Base-by-base conservation (phyloP, 2,113 vertebrate species). In the Rhineura floridana region DNA sequence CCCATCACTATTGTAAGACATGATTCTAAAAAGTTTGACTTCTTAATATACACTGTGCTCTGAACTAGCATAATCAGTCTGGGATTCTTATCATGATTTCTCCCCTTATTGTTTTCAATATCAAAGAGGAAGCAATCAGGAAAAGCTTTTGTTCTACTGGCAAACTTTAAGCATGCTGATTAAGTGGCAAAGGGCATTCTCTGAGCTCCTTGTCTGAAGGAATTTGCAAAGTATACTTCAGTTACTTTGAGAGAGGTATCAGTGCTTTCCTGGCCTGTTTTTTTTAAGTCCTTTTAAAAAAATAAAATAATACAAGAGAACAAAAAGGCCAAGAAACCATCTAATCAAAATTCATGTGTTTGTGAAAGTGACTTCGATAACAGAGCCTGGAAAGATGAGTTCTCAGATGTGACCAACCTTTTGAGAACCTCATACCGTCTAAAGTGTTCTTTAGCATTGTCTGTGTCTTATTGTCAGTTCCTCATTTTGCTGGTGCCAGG, bases 281-380 rank as follows among this genome's bases (percentile, higher is more conserved):
- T 10, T 39, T 70, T n/a, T 87, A 78, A 42, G 0, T 42, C 19
- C 87, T 93, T 76, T 84, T 46, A 62, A 59, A 17, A 33, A 81
- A 59, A 39, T 4, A 1, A 69, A 65, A 83, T 6, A 48, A 63
- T 36, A 11, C 33, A 44, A n/a, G n/a, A 28, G 44, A 46, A 30
- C 33, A 7, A 72, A 84, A 89, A 91, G 36, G 10, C 13, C 23
- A 44, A 88, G 82, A 70, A 17, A 69, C n/a, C 83, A 89, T 85
- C 44, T 70, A 90, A 90, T 91, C n/a, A 79, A 78, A 89, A 48
- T 21, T 89, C 62, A n/a, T 67, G 6, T 83, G 52, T 83, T 90
- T 92, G 85, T 85, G 84, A 89, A 81, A 88, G 62, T 83, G 90
- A 62, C 12, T 92, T 92, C 84, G 42, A 63, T 36, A 88, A 2